Evolutionary conservation across 2,113 vertebrate genomes (phyloP), one percentile per base, ranked within the genome.

Genomic region (Megatriorchis doriae): DNA sequence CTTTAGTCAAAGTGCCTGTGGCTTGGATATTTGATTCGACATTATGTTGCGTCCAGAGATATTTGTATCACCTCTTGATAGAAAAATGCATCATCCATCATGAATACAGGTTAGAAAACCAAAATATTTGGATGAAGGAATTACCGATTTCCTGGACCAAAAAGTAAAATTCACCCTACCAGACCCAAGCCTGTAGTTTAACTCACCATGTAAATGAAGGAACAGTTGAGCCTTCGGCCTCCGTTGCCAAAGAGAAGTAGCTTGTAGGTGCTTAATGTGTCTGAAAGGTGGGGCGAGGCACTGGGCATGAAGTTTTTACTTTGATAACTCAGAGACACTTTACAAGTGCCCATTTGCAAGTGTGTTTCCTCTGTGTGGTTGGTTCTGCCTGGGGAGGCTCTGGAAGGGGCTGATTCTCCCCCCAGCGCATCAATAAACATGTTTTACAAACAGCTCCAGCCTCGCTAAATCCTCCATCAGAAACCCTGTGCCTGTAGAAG

Each of bases 201-300:
- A 65, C 13, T 82, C 1, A 0, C 5, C 1, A 0, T 5, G 8
- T n/a, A 25, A 31, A 25, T 11, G 42, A 15, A 65, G 21, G 16
- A 40, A 10, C 5, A 45, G 43, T 25, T 34, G 32, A 78, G 17
- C 32, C 19, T 63, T 75, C 16, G 43, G 21, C 6, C 7, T 23
- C 20, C 2, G 0, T 18, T 16, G 13, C 10, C 15, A 6, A 32
- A 16, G 19, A 59, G 23, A 6, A 26, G 21, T 14, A 7, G 20
- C 47, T 81, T 61, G 53, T 26, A 9, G 75, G n/a, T 19, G 9
- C 5, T 17, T 8, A 3, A 10, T 2, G 19, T 11, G 21, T 32
- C 36, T 43, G 3, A 47, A 6, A 23, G 4, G 34, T 4, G 27
- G 10, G 36, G 4, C 17, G 19, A 27, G 45, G 36, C 59, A 6